Conservation (phyloP, 1,140 invertebrate species). For the Drosophila pallidifrons region DNA sequence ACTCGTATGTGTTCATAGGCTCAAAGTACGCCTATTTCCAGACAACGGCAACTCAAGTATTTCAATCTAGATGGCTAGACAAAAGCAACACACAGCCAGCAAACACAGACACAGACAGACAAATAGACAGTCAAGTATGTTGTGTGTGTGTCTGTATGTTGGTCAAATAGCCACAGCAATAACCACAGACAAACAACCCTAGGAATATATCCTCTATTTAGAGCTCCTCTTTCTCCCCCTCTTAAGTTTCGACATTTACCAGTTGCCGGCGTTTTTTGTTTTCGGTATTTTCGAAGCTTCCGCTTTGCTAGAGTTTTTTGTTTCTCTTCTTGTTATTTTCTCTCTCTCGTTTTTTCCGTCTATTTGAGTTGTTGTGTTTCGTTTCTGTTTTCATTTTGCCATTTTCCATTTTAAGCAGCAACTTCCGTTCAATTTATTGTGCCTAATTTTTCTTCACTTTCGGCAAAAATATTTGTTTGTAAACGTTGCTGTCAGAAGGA, state of each 20-base stretch:
- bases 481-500: conserved; percentile 29
- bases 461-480: conserved; percentile 43
- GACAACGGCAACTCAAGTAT: conserved; percentile 22
- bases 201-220: conserved; percentile 9
- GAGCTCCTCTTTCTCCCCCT: not conserved
- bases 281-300: conserved; percentile 43
- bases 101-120: conserved; percentile 7
- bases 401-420: conserved; percentile 77
- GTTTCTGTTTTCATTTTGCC: conserved; percentile 48
- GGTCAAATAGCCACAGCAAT: conserved; percentile 58
- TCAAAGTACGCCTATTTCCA: conserved; percentile 1
- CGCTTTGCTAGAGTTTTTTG: conserved; percentile 26
- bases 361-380: conserved; percentile 15
- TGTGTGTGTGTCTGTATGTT: conserved; percentile 38
- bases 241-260: conserved; percentile 10
- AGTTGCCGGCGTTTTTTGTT: conserved; percentile 34
- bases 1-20: not conserved
- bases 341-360: not conserved
- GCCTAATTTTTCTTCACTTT: conserved; percentile 80
- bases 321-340: conserved; percentile 15
- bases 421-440: conserved; percentile 83
- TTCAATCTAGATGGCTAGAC: conserved; percentile 49
- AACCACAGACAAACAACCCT: conserved; percentile 70
- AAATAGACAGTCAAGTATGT: not conserved
- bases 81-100: conserved; percentile 31